These are phyloP conservation scores for Oceanites oceanicus DNA, from an alignment of 2,113 vertebrate genomes.

Conservation along the genomic window DNA sequence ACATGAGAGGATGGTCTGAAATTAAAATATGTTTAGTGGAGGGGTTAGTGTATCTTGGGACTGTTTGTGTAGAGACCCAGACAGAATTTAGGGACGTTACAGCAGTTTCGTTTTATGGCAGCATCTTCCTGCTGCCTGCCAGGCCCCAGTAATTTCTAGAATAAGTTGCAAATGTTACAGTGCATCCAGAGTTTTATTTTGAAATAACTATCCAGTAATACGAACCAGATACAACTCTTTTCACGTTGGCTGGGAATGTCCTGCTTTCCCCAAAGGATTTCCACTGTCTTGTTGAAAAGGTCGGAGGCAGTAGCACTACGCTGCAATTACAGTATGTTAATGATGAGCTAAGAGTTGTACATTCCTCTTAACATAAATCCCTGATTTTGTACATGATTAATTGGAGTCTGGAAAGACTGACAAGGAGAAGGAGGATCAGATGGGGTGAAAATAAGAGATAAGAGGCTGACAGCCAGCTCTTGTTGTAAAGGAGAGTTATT, in stretches of 20 bases:
- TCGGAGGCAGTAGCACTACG: slow-evolving; percentile 4
- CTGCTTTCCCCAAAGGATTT: slow-evolving; percentile 30
- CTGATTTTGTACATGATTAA: slow-evolving; percentile 60
- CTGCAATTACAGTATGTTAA: slow-evolving; percentile 56
- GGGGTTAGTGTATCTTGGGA: not conserved
- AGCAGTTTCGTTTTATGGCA: slow-evolving; percentile 22
- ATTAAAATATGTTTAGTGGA: not conserved
- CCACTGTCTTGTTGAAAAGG: slow-evolving; percentile 10
- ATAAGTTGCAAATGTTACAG: not conserved
- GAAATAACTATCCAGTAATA: not conserved
- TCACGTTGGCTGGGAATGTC: slow-evolving; percentile 1
- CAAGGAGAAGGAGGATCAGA: slow-evolving; percentile 54
- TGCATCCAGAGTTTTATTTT: slow-evolving; percentile 25
- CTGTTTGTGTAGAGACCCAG: not conserved
- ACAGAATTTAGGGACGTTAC: not conserved
- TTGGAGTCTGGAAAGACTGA: slow-evolving; percentile 39
- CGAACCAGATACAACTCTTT: not conserved
- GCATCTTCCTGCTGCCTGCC: not conserved
- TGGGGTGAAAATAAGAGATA: slow-evolving; percentile 64
- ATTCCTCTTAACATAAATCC: slow-evolving; percentile 52
- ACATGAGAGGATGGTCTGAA: slow-evolving; percentile 23
- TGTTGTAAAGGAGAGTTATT: slow-evolving; percentile 66
- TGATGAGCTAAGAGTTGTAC: slow-evolving; percentile 37
- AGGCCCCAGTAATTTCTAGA: not conserved
- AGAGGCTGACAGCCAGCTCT: slow-evolving; percentile 53